These are phyloP conservation scores for Chaenodraco wilsoni DNA, from an alignment of 2,797 vertebrate species.

Conservation along the genomic window DNA sequence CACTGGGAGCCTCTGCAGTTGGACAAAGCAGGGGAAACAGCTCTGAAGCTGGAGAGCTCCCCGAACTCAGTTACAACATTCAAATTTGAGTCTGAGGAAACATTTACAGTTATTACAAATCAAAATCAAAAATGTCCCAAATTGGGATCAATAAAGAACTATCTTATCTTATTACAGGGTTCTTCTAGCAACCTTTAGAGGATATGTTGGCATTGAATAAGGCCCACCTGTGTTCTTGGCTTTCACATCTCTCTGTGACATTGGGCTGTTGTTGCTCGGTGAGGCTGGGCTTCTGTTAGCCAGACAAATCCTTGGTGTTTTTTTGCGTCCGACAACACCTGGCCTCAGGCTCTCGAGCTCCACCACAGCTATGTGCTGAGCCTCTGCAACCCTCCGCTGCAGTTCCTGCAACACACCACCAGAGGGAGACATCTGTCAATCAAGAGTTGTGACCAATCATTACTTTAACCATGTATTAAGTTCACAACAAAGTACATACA, in stretches of 20 bases:
- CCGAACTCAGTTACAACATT: slow-evolving; percentile 58
- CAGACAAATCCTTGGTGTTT: slow-evolving; percentile 65
- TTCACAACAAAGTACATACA: not conserved
- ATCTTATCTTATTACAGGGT: too few relatives aligned
- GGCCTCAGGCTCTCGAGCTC: slow-evolving; percentile 68
- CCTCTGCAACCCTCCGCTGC: slow-evolving; percentile 80
- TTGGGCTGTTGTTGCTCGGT: slow-evolving; percentile 51
- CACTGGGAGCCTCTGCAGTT: slow-evolving; percentile 75
- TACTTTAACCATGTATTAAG: not conserved
- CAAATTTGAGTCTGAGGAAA: slow-evolving; percentile 77
- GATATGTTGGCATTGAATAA: not conserved
- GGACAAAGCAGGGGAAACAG: slow-evolving; percentile 70
- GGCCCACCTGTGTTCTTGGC: slow-evolving; percentile 83
- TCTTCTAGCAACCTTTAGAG: not conserved
- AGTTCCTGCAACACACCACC: slow-evolving; percentile 81
- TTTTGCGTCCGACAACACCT: slow-evolving; percentile 75
- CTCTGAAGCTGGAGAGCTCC: slow-evolving; percentile 72
- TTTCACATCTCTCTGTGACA: slow-evolving; percentile 75
- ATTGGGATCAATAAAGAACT: too few relatives aligned
- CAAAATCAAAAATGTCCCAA: too few relatives aligned
- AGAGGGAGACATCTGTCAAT: slow-evolving; percentile 28
- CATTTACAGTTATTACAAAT: not conserved
- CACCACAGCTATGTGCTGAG: slow-evolving; percentile 56
- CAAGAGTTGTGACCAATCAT: not conserved
- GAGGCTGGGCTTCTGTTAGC: slow-evolving; percentile 42